These are phyloP conservation scores for Cerastoderma edule DNA, from an alignment of 2,888 invertebrate species.

Conservation along the genomic window DNA sequence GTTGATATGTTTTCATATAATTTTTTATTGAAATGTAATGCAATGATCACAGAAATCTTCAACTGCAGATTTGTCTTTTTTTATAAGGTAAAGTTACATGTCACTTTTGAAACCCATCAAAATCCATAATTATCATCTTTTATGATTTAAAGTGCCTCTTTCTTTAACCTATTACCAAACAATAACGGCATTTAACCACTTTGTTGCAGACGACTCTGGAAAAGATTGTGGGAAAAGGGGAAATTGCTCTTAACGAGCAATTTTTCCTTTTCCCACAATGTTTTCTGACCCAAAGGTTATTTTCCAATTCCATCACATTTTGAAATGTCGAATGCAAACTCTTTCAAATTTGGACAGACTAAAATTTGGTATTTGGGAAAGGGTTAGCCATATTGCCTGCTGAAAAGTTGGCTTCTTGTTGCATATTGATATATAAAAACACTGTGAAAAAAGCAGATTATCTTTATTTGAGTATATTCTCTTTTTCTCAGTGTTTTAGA, in stretches of 20 bases:
- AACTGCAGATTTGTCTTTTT: too few relatives aligned
- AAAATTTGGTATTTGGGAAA: background rate
- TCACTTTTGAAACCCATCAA: too few relatives aligned
- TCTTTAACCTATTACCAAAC: too few relatives aligned
- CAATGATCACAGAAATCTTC: too few relatives aligned
- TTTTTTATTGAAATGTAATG: too few relatives aligned
- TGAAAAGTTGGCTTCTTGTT: background rate
- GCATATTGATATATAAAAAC: background rate
- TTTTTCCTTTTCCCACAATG: background rate
- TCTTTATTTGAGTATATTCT: background rate
- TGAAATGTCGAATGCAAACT: background rate
- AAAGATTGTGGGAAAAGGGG: slow-evolving; percentile 3
- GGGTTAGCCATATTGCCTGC: background rate
- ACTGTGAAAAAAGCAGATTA: background rate
- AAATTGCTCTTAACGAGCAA: background rate
- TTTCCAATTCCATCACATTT: background rate
- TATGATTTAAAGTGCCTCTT: too few relatives aligned
- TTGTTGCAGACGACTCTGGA: background rate
- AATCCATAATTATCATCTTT: too few relatives aligned
- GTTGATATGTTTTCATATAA: too few relatives aligned
- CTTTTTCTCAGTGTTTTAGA: background rate
- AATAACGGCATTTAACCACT: too few relatives aligned
- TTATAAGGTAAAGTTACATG: too few relatives aligned
- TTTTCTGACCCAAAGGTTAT: background rate
- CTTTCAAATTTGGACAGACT: too few relatives aligned